These are phyloP conservation scores for Molanna angustata DNA, from an alignment of 2,888 invertebrate species.

Conservation along the genomic window DNA sequence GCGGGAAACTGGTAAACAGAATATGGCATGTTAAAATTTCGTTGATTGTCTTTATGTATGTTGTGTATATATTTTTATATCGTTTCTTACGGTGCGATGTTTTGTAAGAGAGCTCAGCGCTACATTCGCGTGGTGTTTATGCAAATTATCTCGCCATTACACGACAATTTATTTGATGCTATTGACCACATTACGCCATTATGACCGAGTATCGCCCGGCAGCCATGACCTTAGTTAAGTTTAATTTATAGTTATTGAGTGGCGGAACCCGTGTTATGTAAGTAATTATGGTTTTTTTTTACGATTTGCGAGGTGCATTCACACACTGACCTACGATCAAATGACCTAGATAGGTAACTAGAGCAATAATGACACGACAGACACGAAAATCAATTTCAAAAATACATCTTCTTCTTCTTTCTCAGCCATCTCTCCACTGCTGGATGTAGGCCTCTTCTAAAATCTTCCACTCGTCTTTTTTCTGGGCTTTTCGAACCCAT, in stretches of 20 bases:
- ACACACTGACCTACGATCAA: conserved; percentile 32
- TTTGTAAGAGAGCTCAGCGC: too few species aligned
- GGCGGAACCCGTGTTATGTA: conserved; percentile 46
- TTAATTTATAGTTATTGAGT: conserved; percentile 53
- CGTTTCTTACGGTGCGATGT: conserved; percentile 4
- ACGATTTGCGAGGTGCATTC: conserved; percentile 26
- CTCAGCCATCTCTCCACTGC: too few species aligned
- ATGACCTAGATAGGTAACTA: too few species aligned
- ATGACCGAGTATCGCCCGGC: conserved; percentile 53
- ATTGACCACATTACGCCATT: conserved; percentile 57
- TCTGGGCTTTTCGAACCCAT: too few species aligned
- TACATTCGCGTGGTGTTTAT: conserved; percentile 41
- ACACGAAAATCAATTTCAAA: too few species aligned
- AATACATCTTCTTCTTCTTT: too few species aligned
- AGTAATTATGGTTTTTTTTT: conserved; percentile 42
- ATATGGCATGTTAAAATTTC: too few species aligned
- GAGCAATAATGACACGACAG: too few species aligned
- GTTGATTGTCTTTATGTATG: too few species aligned
- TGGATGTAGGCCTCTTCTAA: too few species aligned
- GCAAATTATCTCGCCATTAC: conserved; percentile 57
- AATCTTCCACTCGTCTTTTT: too few species aligned
- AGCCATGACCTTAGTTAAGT: conserved; percentile 57
- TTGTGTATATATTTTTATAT: not conserved
- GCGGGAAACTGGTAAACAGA: conserved; percentile 12
- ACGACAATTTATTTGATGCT: conserved; percentile 58